phyloP scores from a whole-genome alignment of 2,113 vertebrate genomes.

The Tetrax tetrax region DNA sequence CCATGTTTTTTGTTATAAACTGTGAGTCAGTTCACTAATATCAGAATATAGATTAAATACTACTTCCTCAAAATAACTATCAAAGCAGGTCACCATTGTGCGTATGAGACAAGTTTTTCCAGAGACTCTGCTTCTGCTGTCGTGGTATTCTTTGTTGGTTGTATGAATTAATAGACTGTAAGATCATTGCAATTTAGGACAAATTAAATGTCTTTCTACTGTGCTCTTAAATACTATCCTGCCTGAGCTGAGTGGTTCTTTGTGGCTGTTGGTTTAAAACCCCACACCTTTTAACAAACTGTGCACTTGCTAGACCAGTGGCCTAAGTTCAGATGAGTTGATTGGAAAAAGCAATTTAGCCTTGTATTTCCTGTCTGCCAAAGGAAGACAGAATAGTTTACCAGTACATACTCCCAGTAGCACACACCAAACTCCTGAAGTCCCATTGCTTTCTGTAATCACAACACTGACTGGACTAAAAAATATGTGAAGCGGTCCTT shows the following conservation, averaged over 20 bases:
- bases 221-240: not conserved
- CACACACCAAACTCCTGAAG: not conserved
- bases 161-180: not conserved
- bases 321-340: not conserved
- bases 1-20: not conserved
- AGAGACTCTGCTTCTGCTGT: not conserved
- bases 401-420: not conserved
- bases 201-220: not conserved
- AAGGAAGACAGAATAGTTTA: not conserved
- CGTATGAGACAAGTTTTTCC: not conserved
- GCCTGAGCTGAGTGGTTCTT: not conserved
- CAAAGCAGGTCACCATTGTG: constrained; percentile 48
- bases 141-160: not conserved
- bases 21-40: constrained; percentile 31
- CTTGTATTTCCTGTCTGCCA: not conserved
- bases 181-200: not conserved
- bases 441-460: not conserved
- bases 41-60: constrained; percentile 51
- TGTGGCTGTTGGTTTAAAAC: not conserved
- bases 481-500: not conserved
- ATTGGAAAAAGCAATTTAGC: constrained; percentile 15
- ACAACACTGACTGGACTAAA: not conserved
- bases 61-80: constrained; percentile 49
- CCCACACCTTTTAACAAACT: not conserved
- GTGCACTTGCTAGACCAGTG: not conserved